These are phyloP conservation scores for Pachyrhynchus sulphureomaculatus DNA, from an alignment of 1,140 invertebrate genomes.

Conservation along the genomic window DNA sequence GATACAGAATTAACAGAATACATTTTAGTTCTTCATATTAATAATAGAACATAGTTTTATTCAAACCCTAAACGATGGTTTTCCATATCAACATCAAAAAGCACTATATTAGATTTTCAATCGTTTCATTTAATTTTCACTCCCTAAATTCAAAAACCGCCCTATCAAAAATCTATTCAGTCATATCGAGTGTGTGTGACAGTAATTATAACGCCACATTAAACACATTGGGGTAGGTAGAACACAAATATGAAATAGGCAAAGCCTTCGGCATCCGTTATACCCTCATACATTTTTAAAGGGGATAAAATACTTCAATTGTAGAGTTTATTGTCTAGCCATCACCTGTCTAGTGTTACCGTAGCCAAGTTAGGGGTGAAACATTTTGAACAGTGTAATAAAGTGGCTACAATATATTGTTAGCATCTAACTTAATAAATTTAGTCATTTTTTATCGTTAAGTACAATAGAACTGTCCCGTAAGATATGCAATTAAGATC, in stretches of 20 bases:
- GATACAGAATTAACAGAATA: no score
- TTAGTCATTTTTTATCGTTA: no score
- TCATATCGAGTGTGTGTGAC: not conserved
- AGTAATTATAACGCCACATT: conserved; percentile 1
- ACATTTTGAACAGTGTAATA: not conserved
- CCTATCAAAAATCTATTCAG: not conserved
- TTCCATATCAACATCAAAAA: no score
- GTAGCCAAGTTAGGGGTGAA: not conserved
- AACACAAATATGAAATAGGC: not conserved
- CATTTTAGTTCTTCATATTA: no score
- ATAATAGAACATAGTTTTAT: no score
- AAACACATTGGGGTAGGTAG: not conserved
- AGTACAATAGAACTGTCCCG: no score
- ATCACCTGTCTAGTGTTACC: conserved; percentile 1
- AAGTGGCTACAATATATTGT: not conserved
- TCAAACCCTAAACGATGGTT: no score
- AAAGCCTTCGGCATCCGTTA: not conserved
- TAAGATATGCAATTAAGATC: no score
- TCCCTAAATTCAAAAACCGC: not conserved
- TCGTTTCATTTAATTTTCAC: not conserved
- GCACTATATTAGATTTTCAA: no score
- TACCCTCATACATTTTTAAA: not conserved
- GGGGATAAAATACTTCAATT: not conserved
- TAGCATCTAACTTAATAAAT: no score
- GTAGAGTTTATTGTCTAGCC: not conserved